Percentiles rank a stretch among this genome's conserved stretches.
These are phyloP conservation scores for Caenorhabditis parvicauda DNA, from an alignment of 2,888 invertebrate genomes.

Conservation along the genomic window DNA sequence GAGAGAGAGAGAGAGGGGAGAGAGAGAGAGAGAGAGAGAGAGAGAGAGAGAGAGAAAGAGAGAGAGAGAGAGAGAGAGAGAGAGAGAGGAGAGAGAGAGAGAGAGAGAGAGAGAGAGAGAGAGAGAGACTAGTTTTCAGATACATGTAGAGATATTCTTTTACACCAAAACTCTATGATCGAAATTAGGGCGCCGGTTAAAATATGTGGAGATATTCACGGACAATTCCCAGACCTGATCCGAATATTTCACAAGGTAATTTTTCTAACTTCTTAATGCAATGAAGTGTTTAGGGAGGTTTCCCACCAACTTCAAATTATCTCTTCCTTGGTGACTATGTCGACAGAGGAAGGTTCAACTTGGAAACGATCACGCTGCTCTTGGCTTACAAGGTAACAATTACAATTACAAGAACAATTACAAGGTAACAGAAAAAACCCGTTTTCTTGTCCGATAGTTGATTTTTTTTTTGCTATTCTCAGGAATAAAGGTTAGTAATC, in stretches of 20 bases:
- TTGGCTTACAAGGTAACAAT: constrained; percentile 39
- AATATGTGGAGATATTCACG: constrained; percentile 55
- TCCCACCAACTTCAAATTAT: too few relatives aligned
- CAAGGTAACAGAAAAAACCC: too few relatives aligned
- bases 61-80: too few relatives aligned
- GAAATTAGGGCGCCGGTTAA: constrained; percentile 48
- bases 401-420: too few relatives aligned
- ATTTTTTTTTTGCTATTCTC: neutral
- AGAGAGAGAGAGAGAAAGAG: too few relatives aligned
- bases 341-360: constrained; percentile 36
- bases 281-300: neutral
- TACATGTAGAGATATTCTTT: too few relatives aligned
- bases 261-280: neutral
- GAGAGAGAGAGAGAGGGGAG: too few relatives aligned
- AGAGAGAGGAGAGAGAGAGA: too few relatives aligned
- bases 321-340: constrained; percentile 45
- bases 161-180: constrained; percentile 34
- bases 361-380: constrained; percentile 37
- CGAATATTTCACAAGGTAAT: constrained; percentile 41
- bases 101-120: too few relatives aligned
- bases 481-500: neutral
- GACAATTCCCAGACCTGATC: constrained; percentile 47
- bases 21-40: too few relatives aligned
- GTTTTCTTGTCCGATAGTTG: too few relatives aligned
- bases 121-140: too few relatives aligned